Evolutionary conservation across 1,140 invertebrate genomes (phyloP).

Genomic region (Lethrus apterus): DNA sequence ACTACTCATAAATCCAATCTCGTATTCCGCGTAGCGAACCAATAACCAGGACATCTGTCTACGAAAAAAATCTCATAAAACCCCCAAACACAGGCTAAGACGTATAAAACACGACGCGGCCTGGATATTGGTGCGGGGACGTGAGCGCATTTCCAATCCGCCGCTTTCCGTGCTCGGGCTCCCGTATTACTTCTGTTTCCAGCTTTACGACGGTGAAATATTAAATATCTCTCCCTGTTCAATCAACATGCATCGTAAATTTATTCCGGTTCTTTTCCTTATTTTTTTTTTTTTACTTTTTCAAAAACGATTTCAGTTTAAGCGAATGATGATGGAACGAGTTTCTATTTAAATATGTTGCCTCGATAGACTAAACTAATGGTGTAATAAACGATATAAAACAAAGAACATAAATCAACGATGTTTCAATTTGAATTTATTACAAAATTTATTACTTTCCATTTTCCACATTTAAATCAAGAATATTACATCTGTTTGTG

Average conservation of each 20-base stretch:
- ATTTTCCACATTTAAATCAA: too few relatives aligned
- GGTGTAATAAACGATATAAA: too few relatives aligned
- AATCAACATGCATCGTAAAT: slow-evolving; percentile 6
- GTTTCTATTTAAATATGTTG: too few relatives aligned
- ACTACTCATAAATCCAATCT: slow-evolving; percentile 19
- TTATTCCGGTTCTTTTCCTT: too few relatives aligned
- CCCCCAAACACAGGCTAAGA: slow-evolving; percentile 25
- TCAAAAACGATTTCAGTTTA: too few relatives aligned
- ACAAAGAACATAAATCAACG: too few relatives aligned
- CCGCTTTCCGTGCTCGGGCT: slow-evolving; percentile 19
- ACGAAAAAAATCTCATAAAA: slow-evolving; percentile 29
- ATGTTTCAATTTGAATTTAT: too few relatives aligned
- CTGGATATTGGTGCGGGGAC: slow-evolving; percentile 28
- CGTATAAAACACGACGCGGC: slow-evolving; percentile 24
- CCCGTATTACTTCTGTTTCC: slow-evolving; percentile 29
- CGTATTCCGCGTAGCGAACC: slow-evolving; percentile 27
- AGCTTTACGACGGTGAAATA: slow-evolving; percentile 29
- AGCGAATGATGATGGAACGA: too few relatives aligned
- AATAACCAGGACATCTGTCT: slow-evolving; percentile 29
- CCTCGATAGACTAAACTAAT: too few relatives aligned
- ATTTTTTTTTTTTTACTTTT: too few relatives aligned
- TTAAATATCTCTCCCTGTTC: slow-evolving; percentile 23
- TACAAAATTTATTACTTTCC: too few relatives aligned
- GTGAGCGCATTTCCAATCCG: slow-evolving; percentile 31
- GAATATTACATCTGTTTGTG: too few relatives aligned